These are phyloP conservation scores for Atethmia centrago DNA, from an alignment of 2,888 invertebrate species.

Conservation along the genomic window DNA sequence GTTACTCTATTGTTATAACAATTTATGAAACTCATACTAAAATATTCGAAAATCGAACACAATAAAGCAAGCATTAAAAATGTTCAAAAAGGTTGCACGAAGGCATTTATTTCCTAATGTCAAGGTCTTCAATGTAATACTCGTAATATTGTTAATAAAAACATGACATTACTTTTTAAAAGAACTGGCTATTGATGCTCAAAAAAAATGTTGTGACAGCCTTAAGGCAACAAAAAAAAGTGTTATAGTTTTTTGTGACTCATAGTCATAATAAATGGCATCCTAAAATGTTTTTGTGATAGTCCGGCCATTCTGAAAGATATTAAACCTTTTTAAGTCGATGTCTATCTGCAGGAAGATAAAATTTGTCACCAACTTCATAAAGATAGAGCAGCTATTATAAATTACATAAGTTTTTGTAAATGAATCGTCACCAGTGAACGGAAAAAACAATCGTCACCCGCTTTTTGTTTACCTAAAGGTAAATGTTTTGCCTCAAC, in stretches of 20 bases:
- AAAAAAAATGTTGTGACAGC: slow-evolving; percentile 62
- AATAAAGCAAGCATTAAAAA: slow-evolving; percentile 37
- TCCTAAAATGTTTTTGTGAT: slow-evolving; percentile 45
- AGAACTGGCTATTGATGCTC: slow-evolving; percentile 42
- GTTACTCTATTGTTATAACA: slow-evolving; percentile 16
- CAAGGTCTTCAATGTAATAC: slow-evolving; percentile 55
- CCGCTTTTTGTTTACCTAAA: slow-evolving; percentile 12
- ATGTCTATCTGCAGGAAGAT: slow-evolving; percentile 41
- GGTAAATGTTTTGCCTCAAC: background rate
- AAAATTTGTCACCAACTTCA: slow-evolving; percentile 44
- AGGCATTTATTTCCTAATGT: slow-evolving; percentile 63
- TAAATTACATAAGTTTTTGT: background rate
- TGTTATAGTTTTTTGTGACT: slow-evolving; percentile 48
- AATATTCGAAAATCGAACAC: slow-evolving; percentile 18
- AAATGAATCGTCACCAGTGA: slow-evolving; percentile 4
- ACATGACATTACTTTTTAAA: slow-evolving; percentile 55
- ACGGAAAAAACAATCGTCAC: slow-evolving; percentile 5
- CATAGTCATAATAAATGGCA: slow-evolving; percentile 47
- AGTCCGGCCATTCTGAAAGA: slow-evolving; percentile 41
- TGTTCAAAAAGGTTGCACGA: slow-evolving; percentile 53
- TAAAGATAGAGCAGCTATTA: slow-evolving; percentile 7
- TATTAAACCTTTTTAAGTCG: slow-evolving; percentile 42
- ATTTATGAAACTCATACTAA: slow-evolving; percentile 12
- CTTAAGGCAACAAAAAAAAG: slow-evolving; percentile 24
- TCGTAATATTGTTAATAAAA: too few species aligned